phyloP scores from a whole-genome alignment of 35 echinoderm and acorn worm species.

The Strongylocentrotus purpuratus region DNA sequence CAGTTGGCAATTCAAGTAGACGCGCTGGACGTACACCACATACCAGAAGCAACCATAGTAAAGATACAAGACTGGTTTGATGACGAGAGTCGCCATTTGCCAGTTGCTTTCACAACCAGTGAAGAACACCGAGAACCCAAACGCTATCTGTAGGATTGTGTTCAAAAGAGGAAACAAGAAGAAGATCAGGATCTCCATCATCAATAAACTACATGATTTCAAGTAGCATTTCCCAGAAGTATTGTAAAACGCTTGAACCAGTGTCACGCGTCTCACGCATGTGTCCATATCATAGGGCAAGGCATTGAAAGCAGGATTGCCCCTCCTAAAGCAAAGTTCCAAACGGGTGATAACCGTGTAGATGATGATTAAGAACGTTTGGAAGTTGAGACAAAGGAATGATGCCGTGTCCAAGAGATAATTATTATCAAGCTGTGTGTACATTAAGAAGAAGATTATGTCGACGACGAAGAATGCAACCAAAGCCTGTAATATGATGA shows the following conservation, averaged over 20 bases:
- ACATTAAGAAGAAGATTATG: not conserved
- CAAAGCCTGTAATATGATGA: too few relatives aligned
- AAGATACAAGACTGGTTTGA: not conserved
- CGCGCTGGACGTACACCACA: constrained; percentile 13
- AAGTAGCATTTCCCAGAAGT: not conserved
- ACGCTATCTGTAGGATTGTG: not conserved
- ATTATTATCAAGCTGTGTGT: not conserved
- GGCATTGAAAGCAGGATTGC: too few relatives aligned
- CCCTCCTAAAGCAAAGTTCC: not conserved
- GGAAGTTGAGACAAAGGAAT: not conserved
- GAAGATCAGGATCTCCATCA: not conserved
- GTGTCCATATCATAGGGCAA: too few relatives aligned
- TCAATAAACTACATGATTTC: not conserved
- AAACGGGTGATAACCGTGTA: not conserved
- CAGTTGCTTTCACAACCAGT: not conserved
- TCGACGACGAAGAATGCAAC: too few relatives aligned
- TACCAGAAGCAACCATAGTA: not conserved
- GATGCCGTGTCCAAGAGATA: not conserved
- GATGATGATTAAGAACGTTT: not conserved
- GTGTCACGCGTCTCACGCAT: not conserved
- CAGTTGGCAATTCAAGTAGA: not conserved
- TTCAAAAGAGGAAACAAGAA: not conserved
- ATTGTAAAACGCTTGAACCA: not conserved
- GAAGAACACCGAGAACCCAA: not conserved
- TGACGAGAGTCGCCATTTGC: not conserved